A percentile compares a stretch with the other conserved stretches of the same genome.
Conservation (phyloP, 2,797 vertebrate species). For the Lepus townsendii region DNA sequence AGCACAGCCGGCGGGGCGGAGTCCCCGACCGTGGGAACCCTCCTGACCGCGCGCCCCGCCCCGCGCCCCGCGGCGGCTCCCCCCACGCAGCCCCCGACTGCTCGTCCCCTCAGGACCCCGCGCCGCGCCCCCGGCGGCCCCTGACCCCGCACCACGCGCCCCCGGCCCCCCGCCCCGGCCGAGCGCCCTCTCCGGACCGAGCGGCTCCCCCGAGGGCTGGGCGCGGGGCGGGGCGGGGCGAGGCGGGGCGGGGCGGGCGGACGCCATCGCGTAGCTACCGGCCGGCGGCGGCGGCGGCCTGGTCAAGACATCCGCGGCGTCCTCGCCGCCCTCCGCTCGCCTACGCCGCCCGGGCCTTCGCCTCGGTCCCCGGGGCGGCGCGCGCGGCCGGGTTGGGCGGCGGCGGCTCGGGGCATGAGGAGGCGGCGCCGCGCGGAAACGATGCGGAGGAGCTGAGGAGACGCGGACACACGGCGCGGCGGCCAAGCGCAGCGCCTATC, state of each 20-base stretch:
- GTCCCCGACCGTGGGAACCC: too few species aligned
- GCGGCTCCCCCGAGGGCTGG: neutral
- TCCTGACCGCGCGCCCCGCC: neutral
- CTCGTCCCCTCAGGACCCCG: neutral
- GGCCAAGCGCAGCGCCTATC: constrained; percentile 74
- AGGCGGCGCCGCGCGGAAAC: constrained; percentile 87
- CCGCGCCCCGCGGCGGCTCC: neutral
- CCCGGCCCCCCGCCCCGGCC: too few species aligned
- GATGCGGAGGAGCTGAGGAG: constrained; percentile 84
- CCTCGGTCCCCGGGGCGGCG: neutral
- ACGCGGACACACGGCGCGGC: constrained; percentile 75
- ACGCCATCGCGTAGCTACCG: constrained; percentile 68
- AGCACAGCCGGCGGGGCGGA: accelerated
- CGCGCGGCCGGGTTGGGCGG: constrained; percentile 66
- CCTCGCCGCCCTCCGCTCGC: neutral
- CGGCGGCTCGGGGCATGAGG: constrained; percentile 87
- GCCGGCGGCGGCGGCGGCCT: constrained; percentile 36
- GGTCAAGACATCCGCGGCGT: neutral
- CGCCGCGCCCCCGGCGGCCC: neutral
- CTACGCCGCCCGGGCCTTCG: neutral
- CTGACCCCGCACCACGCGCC: neutral
- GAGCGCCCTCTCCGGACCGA: neutral
- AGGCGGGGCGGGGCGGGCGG: constrained; percentile 24
- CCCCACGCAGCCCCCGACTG: neutral
- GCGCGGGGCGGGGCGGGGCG: neutral